Evolutionary conservation across 2,888 invertebrate species (phyloP), one percentile per base, ranked within the genome.

Genomic region (Sphaeridia pumilis): DNA sequence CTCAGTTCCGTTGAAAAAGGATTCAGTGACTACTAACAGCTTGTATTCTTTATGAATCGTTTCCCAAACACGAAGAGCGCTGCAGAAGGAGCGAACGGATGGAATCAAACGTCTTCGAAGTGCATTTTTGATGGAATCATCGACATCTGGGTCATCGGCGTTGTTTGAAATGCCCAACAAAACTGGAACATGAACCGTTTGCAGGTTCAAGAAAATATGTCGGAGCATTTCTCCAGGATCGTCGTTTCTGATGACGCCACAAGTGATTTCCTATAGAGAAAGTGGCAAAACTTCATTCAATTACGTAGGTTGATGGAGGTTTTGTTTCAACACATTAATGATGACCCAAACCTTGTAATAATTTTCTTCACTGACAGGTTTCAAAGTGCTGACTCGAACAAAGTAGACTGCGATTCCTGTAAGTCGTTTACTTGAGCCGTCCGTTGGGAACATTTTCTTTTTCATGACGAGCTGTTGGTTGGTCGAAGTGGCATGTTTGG

Each of bases 301-400:
- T 31, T 12, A 7, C 12, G n/a, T 43, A n/a, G 10, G 7, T 43
- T 43, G 24, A 12, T 10, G 25, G 24, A 12, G 31, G 12, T 12
- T 10, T 31, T 31, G 10, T 31, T 31, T 31, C 14, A 31, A 31
- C 34, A 12, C 44, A 21, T 44, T 5, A 22, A 7, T 44, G 10
- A 10, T 4, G 10, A 10, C 24, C 10, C 10, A 17, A 55, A 75
- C 88, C 73, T 87, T 88, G 69, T 88, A 88, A 67, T 89, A 89
- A n/a, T 88, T 88, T 73, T 90, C 89, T 69, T 89, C 89, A 0
- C 88, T 88, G 61, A 90, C 71, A 69, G 87, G 87, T 67, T 88
- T 88, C 58, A 81, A 79, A 36, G 82, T 84, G 68, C 82, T 87
- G 44, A 87, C 65, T 61, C 89, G 77, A 68, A 87, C 84, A 76